A percentile compares a stretch with the other conserved stretches of the same genome.
Evolutionary conservation across 2,888 invertebrate genomes (phyloP).

Genomic region (Chouioia cunea): DNA sequence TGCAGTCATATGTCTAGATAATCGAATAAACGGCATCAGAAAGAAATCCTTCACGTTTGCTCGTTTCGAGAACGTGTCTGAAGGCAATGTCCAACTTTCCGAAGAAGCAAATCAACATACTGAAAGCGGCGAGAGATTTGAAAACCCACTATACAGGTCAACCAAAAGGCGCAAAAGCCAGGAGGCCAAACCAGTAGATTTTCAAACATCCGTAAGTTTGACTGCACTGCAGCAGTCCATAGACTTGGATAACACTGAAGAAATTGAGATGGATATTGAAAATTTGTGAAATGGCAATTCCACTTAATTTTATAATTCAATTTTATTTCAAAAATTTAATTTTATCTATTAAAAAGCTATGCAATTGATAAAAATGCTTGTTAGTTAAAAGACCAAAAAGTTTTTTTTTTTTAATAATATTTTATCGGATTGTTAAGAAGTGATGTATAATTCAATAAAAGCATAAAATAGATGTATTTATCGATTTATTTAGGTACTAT

Average conservation of each 20-base stretch:
- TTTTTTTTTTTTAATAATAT: too few relatives aligned
- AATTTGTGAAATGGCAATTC: conserved; percentile 9
- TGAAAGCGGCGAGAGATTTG: conserved; percentile 57
- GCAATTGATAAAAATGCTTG: too few relatives aligned
- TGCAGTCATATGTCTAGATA: neutral
- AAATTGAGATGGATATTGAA: conserved; percentile 46
- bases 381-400: too few relatives aligned
- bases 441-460: too few relatives aligned
- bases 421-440: too few relatives aligned
- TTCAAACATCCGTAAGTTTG: conserved; percentile 55
- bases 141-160: conserved; percentile 61
- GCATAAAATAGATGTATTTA: too few relatives aligned
- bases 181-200: conserved; percentile 49
- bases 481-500: too few relatives aligned
- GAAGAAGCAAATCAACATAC: conserved; percentile 37
- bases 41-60: conserved; percentile 61
- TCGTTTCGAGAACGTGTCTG: conserved; percentile 63
- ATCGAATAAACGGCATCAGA: conserved; percentile 19
- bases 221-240: conserved; percentile 51
- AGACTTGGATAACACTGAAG: conserved; percentile 51
- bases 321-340: neutral
- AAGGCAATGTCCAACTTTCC: conserved; percentile 60
- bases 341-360: too few relatives aligned
- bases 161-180: conserved; percentile 48
- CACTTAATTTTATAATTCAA: neutral